Base-by-base conservation (phyloP, 2,888 invertebrate genomes). In the Megalurothrips usitatus region DNA sequence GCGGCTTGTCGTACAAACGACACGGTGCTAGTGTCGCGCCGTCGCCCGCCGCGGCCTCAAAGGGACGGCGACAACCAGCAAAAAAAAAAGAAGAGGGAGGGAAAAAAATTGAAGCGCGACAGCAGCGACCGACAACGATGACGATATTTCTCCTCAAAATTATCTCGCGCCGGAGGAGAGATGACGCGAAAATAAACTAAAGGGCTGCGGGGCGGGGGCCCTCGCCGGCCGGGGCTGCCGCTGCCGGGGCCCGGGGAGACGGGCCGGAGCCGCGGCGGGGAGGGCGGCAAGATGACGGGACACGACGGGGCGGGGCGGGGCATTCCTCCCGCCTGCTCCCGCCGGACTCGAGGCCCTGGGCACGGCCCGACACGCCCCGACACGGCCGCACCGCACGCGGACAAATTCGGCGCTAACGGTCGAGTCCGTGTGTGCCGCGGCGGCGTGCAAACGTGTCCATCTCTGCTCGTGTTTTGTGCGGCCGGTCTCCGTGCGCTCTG, bases 181-280 rank as follows among this genome's bases (percentile, higher is more conserved):
- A 75, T 75, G 68, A 75, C 68, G 68, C 68, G 68, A 23, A 75
- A 75, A 75, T 75, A 75, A 75, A 75, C 68, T 75, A 26, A 75
- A 68, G 68, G 23, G 58, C 58, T 2, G 14, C 17, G 52, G 52
- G 14, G 14, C 34, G 34, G 3, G 14, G 52, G 52, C 52, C 52
- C 52, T 2, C 2, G 14, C 52, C 52, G 52, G 52, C 52, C 58
- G 19, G n/a, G 17, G 58, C 58, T 58, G n/a, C n/a, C n/a, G n/a
- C n/a, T n/a, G n/a, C 58, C 17, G 58, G 34, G 34, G 34, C 34
- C 34, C 6, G 14, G 0, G 58, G 34, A 43, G 34, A 43, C 34
- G 34, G 34, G 6, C 34, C 34, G 58, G 14, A 58, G 58, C 17
- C 58, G n/a, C 19, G 6, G 19, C 58, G 58, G 58, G 58, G 17